These are phyloP conservation scores for Pyrrhura leucotis DNA, from an alignment of 2,797 vertebrate genomes.

Conservation along the genomic window DNA sequence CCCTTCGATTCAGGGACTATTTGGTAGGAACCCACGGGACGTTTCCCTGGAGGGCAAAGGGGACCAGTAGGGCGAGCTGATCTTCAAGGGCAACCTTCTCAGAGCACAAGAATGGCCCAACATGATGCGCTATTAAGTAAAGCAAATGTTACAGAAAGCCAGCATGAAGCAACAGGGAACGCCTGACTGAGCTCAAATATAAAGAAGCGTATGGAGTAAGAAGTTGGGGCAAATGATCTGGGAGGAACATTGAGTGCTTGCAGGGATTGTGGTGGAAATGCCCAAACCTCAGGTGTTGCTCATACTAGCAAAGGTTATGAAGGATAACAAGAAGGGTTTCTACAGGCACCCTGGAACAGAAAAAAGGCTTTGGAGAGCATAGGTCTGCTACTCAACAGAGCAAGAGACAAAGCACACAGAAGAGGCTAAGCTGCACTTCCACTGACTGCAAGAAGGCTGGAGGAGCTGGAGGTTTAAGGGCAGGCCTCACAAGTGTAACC, in stretches of 20 bases:
- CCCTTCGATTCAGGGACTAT: not conserved
- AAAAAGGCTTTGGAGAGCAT: not conserved
- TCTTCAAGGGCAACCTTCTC: not conserved
- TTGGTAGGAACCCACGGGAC: not conserved
- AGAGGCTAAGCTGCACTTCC: not conserved
- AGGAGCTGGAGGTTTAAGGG: not conserved
- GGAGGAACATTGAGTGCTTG: not conserved
- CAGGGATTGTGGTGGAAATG: not conserved
- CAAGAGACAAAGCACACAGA: not conserved
- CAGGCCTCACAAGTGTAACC: not conserved
- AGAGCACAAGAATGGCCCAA: not conserved
- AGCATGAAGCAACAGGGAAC: not conserved
- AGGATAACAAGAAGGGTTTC: not conserved
- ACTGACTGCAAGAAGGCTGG: not conserved
- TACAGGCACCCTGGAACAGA: not conserved
- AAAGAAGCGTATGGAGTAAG: not conserved
- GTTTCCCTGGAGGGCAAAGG: not conserved
- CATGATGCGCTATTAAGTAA: not conserved
- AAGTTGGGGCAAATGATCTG: not conserved
- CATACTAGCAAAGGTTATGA: not conserved
- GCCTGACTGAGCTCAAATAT: not conserved
- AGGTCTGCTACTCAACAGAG: not conserved
- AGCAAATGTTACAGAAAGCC: not conserved
- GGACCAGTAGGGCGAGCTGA: not conserved
- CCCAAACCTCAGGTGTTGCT: not conserved